phyloP scores from a whole-genome alignment of 2,888 invertebrate species.

The Incurvaria masculella region DNA sequence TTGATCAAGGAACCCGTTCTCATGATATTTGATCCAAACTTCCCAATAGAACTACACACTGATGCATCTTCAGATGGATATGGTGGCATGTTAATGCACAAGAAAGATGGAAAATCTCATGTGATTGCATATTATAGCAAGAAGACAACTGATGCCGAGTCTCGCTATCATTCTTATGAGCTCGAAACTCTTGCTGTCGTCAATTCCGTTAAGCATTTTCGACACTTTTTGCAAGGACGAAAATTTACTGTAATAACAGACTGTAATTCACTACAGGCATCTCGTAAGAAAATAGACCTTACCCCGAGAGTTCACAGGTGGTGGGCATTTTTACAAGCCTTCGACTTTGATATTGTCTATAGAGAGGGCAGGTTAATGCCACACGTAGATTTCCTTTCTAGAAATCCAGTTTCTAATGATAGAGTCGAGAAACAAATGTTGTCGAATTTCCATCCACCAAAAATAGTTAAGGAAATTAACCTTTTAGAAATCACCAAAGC shows the following conservation, averaged over 20 bases:
- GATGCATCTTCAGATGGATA: slow-evolving; percentile 15
- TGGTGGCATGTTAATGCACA: slow-evolving; percentile 12
- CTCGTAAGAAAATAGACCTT: slow-evolving; percentile 3
- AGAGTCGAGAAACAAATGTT: slow-evolving; percentile 7
- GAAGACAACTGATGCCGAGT: too few relatives aligned
- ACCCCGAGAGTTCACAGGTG: background rate
- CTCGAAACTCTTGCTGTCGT: slow-evolving; percentile 14
- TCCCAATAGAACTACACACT: slow-evolving; percentile 12
- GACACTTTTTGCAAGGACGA: slow-evolving; percentile 4
- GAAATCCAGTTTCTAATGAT: slow-evolving; percentile 1
- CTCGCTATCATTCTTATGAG: slow-evolving; percentile 9
- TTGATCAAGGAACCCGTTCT: slow-evolving; percentile 10
- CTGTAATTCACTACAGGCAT: slow-evolving; percentile 5
- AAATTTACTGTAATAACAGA: slow-evolving; percentile 4
- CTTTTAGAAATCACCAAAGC: slow-evolving; percentile 6
- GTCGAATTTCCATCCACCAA: slow-evolving; percentile 6
- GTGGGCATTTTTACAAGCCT: background rate
- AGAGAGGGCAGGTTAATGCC: background rate
- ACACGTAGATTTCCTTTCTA: slow-evolving; percentile 4
- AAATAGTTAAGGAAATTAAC: slow-evolving; percentile 8
- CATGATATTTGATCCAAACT: slow-evolving; percentile 9
- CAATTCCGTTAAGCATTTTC: slow-evolving; percentile 5
- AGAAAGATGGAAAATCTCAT: background rate
- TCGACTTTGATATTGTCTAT: background rate
- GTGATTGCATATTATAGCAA: too few relatives aligned